Evolutionary conservation across 2,113 vertebrate species (phyloP), one percentile per base, ranked within the genome.

Genomic region (Cichladusa arquata): DNA sequence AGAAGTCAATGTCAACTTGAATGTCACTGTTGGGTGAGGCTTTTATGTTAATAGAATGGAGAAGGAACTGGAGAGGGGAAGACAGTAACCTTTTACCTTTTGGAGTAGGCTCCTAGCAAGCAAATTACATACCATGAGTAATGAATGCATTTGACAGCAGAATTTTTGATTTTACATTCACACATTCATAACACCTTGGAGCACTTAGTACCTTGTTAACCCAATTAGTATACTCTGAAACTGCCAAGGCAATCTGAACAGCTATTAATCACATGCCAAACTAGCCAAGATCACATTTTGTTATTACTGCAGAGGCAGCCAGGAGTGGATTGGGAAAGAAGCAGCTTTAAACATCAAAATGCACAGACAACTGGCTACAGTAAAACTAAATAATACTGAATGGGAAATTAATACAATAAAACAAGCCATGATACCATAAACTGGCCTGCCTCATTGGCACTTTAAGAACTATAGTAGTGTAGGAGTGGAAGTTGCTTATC

Each of bases 161-260:
- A 58, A 15, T 58, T 90, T 93, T 76, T 94, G 71, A 83, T 96
- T 96, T 90, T 97, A 90, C 58, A 54, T 45, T 45, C 44, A 25
- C 34, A 62, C 28, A 51, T 86, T 88, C 60, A 51, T 94, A 91
- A 90, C 87, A 96, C 87, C 79, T 91, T 93, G 85, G 71, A 94
- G 74, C 74, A 93, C 72, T 95, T 93, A 92, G 81, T 91, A 88
- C 71, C 66, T 96, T 95, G 90, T 96, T 96, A 96, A 77, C 62
- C 42, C 67, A 92, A 94, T 94, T 93, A 96, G n/a, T 48, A 62
- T 78, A 88, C 2, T 44, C 86, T 91, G 66, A 90, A 96, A 66
- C 79, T 90, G 87, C 81, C 93, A 90, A 80, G 90, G 81, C 78
- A 92, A 89, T 94, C 61, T 67, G 67, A 93, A 50, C 58, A 77